Conservation (phyloP, 2,113 vertebrate genomes). For the Labeo catla region DNA sequence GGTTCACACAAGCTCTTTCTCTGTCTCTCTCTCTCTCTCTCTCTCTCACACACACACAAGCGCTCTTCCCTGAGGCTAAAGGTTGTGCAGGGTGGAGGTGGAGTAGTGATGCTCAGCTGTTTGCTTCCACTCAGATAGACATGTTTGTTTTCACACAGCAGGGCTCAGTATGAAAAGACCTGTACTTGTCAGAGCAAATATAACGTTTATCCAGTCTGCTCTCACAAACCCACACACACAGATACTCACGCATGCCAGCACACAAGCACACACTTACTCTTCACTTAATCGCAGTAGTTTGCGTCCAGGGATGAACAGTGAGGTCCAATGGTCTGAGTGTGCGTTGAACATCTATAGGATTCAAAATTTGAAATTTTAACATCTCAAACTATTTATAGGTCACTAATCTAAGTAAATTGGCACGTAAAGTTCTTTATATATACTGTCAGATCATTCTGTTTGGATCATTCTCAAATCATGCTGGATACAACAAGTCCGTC, state of each 20-base stretch:
- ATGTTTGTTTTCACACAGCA: conserved; percentile 50
- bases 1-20: conserved; percentile 18
- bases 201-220: conserved; percentile 7
- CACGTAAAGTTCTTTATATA: not conserved
- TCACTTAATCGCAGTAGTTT: not conserved
- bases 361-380: not conserved
- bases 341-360: not conserved
- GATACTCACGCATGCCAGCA: not conserved
- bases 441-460: not conserved
- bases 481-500: not conserved
- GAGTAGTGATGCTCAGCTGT: conserved; percentile 6
- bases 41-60: conserved; percentile 22
- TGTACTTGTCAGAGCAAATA: conserved; percentile 54
- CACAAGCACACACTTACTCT: not conserved
- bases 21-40: conserved; percentile 1
- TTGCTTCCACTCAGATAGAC: conserved; percentile 43
- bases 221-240: conserved; percentile 10
- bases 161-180: not conserved
- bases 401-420: not conserved
- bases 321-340: not conserved
- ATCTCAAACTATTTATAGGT: not conserved
- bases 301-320: not conserved
- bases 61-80: conserved; percentile 35
- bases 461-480: not conserved
- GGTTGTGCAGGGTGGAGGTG: conserved; percentile 36